Evolutionary conservation across 2,113 vertebrate genomes (phyloP), one percentile per base, ranked within the genome.

Genomic region (Mesocricetus auratus): DNA sequence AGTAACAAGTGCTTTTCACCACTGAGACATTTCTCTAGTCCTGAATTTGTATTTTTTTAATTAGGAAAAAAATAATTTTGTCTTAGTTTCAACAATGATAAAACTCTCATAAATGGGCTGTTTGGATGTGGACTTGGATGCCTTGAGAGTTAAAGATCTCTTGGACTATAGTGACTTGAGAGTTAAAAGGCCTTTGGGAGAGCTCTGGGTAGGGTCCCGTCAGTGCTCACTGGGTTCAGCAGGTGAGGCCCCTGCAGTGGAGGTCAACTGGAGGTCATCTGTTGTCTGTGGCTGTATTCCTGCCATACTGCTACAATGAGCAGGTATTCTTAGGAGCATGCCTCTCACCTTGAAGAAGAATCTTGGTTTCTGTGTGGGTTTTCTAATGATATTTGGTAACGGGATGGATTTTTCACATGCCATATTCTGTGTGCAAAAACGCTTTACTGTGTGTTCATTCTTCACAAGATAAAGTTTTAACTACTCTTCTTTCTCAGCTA

Each of bases 301-400:
- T 42, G 60, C 50, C 6, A 21, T 2, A 2, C 17, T 21, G 22
- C 16, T n/a, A 11, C 19, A 36, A 47, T 47, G 50, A 33, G 33
- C 56, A 9, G 15, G 2, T 29, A 0, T 36, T 42, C 64, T 1
- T 17, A 21, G 64, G 31, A 26, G n/a, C 26, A 7, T 7, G 3
- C 8, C 29, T 2, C 17, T 29, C 62, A 7, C 21, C 56, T 47
- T 16, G 39, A 17, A 50, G 74, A 53, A 36, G 36, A 33, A 1
- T 45, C 86, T 50, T 1, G 31, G 24, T 42, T 73, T 79, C 39
- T 29, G 10, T 88, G n/a, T 56, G 74, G 17, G 9, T 73, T 82
- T 87, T 45, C 53, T 53, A 22, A 19, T 62, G 53, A 2, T 68
- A 39, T 89, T 36, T 50, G 56, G 56, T 74, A 50, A 7, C 50